Evolutionary conservation across 2,797 vertebrate genomes (phyloP).

Genomic region (Ptychadena robeensis): DNA sequence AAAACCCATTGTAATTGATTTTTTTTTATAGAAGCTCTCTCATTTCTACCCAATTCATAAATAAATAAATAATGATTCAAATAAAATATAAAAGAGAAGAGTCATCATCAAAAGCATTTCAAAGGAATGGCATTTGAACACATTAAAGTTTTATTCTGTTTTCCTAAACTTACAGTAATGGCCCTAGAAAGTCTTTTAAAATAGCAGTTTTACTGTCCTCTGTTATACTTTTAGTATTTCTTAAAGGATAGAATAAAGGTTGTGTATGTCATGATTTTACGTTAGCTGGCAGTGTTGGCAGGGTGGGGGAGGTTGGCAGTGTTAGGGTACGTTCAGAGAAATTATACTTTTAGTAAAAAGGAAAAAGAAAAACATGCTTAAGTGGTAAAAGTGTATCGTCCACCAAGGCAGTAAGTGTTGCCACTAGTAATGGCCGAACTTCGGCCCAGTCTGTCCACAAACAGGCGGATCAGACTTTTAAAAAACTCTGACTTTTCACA

Average conservation of each 20-base stretch:
- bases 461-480: no score
- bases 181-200: not conserved
- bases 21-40: not conserved
- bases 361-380: no score
- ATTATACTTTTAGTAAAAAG: no score
- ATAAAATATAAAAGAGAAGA: slow-evolving; percentile 35
- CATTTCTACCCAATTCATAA: not conserved
- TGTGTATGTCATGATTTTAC: not conserved
- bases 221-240: not conserved
- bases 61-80: slow-evolving; percentile 35
- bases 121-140: slow-evolving; percentile 28
- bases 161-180: slow-evolving; percentile 32
- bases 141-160: slow-evolving; percentile 29
- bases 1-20: slow-evolving; percentile 13
- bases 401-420: no score
- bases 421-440: no score
- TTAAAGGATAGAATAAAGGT: not conserved
- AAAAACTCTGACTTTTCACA: no score
- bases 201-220: not conserved
- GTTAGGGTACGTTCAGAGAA: no score
- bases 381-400: no score
- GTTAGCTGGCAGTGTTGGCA: no score
- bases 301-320: no score
- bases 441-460: no score
- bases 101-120: slow-evolving; percentile 30